Evolutionary conservation across 2,113 vertebrate genomes (phyloP).

Genomic region (Verasper variegatus): DNA sequence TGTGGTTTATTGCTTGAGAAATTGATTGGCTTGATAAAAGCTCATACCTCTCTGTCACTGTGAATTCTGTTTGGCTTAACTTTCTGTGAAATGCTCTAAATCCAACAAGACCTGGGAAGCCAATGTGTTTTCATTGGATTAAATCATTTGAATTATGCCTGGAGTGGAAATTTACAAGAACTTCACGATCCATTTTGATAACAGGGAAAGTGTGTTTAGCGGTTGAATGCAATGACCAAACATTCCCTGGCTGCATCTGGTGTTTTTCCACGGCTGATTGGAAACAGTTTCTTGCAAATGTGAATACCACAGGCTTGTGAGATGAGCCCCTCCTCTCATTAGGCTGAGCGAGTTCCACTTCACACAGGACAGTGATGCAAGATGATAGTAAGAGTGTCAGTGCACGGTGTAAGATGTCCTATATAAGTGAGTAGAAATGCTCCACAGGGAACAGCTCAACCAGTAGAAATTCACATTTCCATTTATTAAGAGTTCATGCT

Average conservation of each 20-base stretch:
- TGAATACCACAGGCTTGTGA: background rate
- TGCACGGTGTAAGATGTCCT: slow-evolving; percentile 7
- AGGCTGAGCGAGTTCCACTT: slow-evolving; percentile 15
- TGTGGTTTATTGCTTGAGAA: background rate
- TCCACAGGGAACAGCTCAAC: background rate
- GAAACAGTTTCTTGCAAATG: background rate
- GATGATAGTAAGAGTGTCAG: slow-evolving; percentile 36
- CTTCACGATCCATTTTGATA: background rate
- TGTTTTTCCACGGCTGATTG: background rate
- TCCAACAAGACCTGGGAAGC: background rate
- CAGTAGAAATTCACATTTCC: background rate
- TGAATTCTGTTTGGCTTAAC: background rate
- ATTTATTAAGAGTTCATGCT: background rate
- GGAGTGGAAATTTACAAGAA: background rate
- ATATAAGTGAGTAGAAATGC: background rate
- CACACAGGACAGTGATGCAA: slow-evolving; percentile 53
- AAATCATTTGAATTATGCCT: background rate
- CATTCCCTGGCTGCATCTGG: background rate
- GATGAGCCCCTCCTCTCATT: slow-evolving; percentile 6
- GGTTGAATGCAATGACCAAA: slow-evolving; percentile 14
- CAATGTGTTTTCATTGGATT: background rate
- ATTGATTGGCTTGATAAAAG: background rate
- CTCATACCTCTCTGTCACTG: background rate
- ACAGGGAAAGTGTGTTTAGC: background rate
- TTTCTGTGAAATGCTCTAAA: background rate